Evolutionary conservation across 2,888 invertebrate species (phyloP).

Genomic region (Nomada ferruginata): DNA sequence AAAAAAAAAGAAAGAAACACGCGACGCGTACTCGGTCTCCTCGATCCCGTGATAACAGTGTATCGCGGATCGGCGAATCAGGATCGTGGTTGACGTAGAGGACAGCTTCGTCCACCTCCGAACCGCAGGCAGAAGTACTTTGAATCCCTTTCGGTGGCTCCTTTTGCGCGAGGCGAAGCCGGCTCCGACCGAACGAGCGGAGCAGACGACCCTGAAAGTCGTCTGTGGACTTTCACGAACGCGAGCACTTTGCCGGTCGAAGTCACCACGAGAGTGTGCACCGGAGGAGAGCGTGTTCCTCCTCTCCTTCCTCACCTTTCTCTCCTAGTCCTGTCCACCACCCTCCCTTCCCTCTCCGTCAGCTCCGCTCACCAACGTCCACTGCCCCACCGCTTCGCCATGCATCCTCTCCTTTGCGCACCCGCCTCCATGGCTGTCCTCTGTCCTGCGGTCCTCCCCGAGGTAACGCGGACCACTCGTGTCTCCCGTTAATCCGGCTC

Average conservation of each 20-base stretch:
- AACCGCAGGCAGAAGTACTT: conserved; percentile 23
- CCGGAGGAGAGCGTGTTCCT: conserved; percentile 73
- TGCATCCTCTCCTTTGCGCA: conserved; percentile 32
- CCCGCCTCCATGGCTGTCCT: conserved; percentile 51
- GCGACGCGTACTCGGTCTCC: conserved; percentile 30
- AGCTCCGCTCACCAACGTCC: conserved; percentile 30
- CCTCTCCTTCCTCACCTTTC: conserved; percentile 50
- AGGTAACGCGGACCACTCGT: conserved; percentile 58
- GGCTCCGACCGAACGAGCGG: conserved; percentile 64
- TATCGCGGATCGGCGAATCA: conserved; percentile 18
- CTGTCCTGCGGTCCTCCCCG: conserved; percentile 67
- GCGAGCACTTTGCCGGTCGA: conserved; percentile 79
- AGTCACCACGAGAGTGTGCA: conserved; percentile 76
- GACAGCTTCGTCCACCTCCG: conserved; percentile 14
- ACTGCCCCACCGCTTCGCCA: conserved; percentile 36
- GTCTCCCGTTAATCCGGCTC: conserved; percentile 69
- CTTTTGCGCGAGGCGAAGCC: conserved; percentile 62
- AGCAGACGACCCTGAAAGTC: conserved; percentile 82
- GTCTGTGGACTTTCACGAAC: conserved; percentile 81
- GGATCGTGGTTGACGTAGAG: neutral
- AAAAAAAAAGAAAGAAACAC: neutral
- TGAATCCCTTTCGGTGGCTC: conserved; percentile 52
- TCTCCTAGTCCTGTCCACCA: conserved; percentile 24
- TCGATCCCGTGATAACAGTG: conserved; percentile 12
- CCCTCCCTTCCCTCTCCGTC: conserved; percentile 23